Conservation (phyloP, 2,113 vertebrate genomes). For the Lynx canadensis region DNA sequence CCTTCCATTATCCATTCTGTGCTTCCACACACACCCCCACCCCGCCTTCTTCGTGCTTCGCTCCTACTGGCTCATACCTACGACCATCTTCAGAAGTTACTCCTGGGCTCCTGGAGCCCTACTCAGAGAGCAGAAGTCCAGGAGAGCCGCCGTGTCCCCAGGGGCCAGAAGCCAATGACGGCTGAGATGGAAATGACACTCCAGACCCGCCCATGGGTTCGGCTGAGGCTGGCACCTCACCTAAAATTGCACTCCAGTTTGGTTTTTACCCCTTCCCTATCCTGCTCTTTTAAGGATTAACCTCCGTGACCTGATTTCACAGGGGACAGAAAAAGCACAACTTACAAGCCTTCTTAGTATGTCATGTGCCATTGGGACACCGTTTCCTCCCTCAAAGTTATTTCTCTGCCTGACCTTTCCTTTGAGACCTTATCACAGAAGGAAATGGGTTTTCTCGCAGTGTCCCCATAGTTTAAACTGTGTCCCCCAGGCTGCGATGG, state of each 20-base stretch:
- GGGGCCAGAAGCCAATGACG: neutral
- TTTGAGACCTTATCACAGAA: slow-evolving; percentile 52
- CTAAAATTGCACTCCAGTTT: neutral
- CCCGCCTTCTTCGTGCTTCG: neutral
- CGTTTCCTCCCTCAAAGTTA: neutral
- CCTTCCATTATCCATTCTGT: no score
- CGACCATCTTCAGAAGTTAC: neutral
- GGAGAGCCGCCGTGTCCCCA: neutral
- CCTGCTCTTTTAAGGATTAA: neutral
- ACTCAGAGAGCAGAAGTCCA: neutral
- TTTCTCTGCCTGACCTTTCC: slow-evolving; percentile 67
- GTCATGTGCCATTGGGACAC: neutral
- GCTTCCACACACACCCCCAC: fast-evolving
- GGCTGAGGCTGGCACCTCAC: neutral
- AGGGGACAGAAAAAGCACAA: neutral
- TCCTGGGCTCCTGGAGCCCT: neutral
- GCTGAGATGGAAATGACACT: no score
- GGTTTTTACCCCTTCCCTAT: neutral
- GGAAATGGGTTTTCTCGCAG: slow-evolving; percentile 66
- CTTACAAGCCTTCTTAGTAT: neutral
- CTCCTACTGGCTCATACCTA: neutral
- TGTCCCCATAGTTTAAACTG: slow-evolving; percentile 44
- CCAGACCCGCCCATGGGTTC: neutral
- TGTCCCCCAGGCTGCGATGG: neutral
- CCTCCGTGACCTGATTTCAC: neutral